A percentile compares a stretch with the other conserved stretches of the same genome.
Conservation (phyloP, 2,797 vertebrate species). For the Pelochelys cantorii region DNA sequence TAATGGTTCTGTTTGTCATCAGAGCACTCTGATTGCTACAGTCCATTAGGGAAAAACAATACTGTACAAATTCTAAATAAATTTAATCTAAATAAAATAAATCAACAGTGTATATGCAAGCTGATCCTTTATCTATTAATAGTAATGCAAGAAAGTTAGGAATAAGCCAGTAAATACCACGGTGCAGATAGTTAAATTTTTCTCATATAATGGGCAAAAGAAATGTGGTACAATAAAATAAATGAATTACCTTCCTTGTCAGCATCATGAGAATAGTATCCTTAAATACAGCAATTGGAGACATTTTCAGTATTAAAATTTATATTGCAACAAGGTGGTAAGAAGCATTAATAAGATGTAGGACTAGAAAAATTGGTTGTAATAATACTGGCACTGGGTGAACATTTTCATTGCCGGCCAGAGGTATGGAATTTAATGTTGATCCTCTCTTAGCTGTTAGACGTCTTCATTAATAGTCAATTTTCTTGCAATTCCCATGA, state of each 20-base stretch:
- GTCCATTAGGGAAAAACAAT: slow-evolving; percentile 12
- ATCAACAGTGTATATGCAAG: slow-evolving; percentile 47
- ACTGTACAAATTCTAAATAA: not conserved
- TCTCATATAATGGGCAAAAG: slow-evolving; percentile 17
- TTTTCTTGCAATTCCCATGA: not conserved
- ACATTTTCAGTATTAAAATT: not conserved
- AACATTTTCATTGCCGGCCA: not conserved
- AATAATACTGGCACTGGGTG: not conserved
- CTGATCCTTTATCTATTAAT: slow-evolving; percentile 52
- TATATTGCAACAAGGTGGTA: not conserved
- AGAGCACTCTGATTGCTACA: slow-evolving; percentile 23
- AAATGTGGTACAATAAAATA: slow-evolving; percentile 37
- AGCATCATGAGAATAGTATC: not conserved
- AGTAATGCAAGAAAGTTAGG: slow-evolving; percentile 37
- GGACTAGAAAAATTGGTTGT: not conserved
- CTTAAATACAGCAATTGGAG: not conserved
- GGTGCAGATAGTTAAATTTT: slow-evolving; percentile 47
- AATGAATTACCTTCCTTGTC: not conserved
- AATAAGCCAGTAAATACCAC: slow-evolving; percentile 49
- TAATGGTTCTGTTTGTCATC: slow-evolving; percentile 19
- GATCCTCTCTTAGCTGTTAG: not conserved
- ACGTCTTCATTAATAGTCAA: not conserved
- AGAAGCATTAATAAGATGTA: not conserved
- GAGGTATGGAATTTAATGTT: not conserved
- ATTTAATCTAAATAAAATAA: slow-evolving; percentile 66